Evolutionary conservation across 2,113 vertebrate species (phyloP), one percentile per base, ranked within the genome.

Genomic region (Indicator maculatus): DNA sequence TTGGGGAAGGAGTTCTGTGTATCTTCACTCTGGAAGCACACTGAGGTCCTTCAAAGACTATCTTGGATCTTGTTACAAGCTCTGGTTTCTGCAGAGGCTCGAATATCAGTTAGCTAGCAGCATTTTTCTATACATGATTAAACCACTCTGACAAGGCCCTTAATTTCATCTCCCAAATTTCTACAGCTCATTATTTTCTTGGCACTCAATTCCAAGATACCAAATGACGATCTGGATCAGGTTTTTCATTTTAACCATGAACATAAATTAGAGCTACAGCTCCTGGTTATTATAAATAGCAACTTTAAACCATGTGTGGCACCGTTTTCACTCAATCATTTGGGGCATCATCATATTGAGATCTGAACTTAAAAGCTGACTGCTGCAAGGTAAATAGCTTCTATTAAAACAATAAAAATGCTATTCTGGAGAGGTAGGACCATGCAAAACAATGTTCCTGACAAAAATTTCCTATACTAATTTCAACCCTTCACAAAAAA

Each of bases 181-280:
- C 92, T 90, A 73, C 83, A 94, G 90, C 90, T 93, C 83, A 66
- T 95, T 97, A 91, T 95, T 89, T 91, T 67, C 88, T 90, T 95
- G 94, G 94, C 91, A 86, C 50, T 38, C 73, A 81, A 88, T 88
- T 90, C 92, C 0, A 0, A 91, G 73, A 94, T 74, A 88, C 61
- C 79, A 84, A 91, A 61, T 16, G 45, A 88, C 2, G 24, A 88
- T 95, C 86, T 86, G 83, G 80, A 95, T 81, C 61, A 30, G 38
- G 69, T 45, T 94, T 93, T 95, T 88, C 58, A 88, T 93, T 90
- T 94, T 86, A 95, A 86, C 61, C 76, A 69, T 4, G 65, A 88
- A 74, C n/a, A 45, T 72, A 75, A 86, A 88, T 93, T 64, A 86
- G 52, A 91, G 59, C 33, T 80, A 26, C 67, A 83, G 85, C 85